phyloP scores from a whole-genome alignment of 2,888 invertebrate species.

The Opisthograptis luteolata region DNA sequence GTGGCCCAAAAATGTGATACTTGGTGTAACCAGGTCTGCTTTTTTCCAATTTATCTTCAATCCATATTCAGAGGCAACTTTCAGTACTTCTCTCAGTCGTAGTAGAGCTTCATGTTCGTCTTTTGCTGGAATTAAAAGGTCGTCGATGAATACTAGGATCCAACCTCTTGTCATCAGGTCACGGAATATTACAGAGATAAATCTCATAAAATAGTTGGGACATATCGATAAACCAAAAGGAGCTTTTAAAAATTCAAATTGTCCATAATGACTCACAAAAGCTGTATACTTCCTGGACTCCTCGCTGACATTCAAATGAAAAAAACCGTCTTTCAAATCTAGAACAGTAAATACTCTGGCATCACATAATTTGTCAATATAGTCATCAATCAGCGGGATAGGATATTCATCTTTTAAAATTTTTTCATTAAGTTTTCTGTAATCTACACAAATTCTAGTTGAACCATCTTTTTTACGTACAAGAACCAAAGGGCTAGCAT shows the following conservation, averaged over 20 bases:
- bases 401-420: no score
- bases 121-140: constrained; percentile 32
- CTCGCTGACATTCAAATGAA: not conserved
- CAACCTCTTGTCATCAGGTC: constrained; percentile 27
- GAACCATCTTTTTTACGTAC: no score
- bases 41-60: constrained; percentile 1
- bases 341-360: not conserved
- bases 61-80: not conserved
- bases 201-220: constrained; percentile 13
- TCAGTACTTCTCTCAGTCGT: not conserved
- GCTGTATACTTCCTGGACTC: not conserved
- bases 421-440: no score
- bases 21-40: not conserved
- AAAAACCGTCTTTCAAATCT: not conserved
- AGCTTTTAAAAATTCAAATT: not conserved
- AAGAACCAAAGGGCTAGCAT: no score
- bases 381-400: not conserved
- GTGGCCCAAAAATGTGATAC: not conserved
- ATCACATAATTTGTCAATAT: not conserved
- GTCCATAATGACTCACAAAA: not conserved
- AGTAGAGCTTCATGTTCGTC: constrained; percentile 22
- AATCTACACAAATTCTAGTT: no score
- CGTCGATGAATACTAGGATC: constrained; percentile 37
- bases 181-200: constrained; percentile 33
- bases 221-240: not conserved